Conservation (phyloP, 2,797 vertebrate species). For the Hafferia zeledoni region DNA sequence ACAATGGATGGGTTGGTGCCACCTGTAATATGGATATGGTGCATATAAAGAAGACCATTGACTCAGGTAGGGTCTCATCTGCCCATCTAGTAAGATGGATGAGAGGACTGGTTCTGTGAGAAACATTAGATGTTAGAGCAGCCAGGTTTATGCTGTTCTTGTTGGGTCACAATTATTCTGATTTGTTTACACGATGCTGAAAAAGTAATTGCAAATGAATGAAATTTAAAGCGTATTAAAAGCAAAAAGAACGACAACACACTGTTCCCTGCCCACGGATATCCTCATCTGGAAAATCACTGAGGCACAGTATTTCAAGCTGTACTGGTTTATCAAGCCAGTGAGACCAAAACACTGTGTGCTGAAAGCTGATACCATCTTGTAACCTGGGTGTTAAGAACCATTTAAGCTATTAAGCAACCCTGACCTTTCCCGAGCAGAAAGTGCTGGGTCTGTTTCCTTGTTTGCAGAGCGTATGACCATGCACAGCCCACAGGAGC, state of each 20-base stretch:
- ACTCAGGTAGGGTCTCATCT: neutral
- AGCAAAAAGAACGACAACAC: neutral
- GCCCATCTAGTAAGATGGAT: neutral
- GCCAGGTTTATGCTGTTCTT: neutral
- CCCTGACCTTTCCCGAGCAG: neutral
- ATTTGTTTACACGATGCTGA: neutral
- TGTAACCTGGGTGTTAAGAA: neutral
- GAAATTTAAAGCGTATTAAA: neutral
- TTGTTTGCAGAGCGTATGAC: fast-evolving
- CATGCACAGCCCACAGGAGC: neutral
- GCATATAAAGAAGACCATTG: neutral
- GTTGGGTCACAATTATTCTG: neutral
- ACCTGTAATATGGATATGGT: neutral
- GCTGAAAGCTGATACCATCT: neutral
- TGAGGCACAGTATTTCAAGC: neutral
- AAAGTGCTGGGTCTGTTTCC: neutral
- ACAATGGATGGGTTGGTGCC: neutral
- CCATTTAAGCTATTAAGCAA: neutral
- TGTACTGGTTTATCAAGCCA: neutral
- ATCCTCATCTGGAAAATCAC: neutral
- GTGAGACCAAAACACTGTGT: neutral
- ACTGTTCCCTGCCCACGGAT: neutral
- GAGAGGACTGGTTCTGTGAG: neutral
- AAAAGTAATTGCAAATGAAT: neutral
- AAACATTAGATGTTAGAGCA: neutral